Evolutionary conservation across 2,797 vertebrate species (phyloP), one percentile per base, ranked within the genome.

Genomic region (Tachyglossus aculeatus): DNA sequence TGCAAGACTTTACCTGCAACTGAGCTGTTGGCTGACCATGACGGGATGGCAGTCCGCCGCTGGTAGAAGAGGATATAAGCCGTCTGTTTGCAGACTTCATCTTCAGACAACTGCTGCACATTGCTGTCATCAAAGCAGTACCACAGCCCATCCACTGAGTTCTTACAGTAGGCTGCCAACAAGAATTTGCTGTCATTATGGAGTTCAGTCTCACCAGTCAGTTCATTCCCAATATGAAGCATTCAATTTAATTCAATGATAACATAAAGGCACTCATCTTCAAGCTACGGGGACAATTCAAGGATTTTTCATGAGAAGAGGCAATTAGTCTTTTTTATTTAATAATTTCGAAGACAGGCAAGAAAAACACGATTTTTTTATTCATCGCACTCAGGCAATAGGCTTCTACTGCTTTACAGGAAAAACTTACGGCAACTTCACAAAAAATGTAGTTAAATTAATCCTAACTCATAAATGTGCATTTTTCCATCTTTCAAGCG

Each of bases 81-180:
- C 0, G 90, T 95, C 89, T 96, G 97, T 67, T 97, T 97, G 89
- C 97, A 98, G 61, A 99, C 96, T 7, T 97, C 95, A 0, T 97
- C 97, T 6, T 99, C 98, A 1, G 95, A 78, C n/a, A 99, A 86
- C 0, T 93, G 92, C 74, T 97, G 95, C 53, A 99, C 98, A 1
- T 98, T 96, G 0, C 97, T 99, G 93, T 99, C 98, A 32, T 99
- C 98, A 1, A 99, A 99, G 94, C 97, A 98, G 90, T 99, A 99
- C 98, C 98, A 99, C 87, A 96, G 94, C 18, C 98, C 98, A 9
- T 99, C 98, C 12, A 99, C 90, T 0, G 98, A 99, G 90, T 99
- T 99, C 90, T 99, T 99, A 82, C 98, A 99, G 83, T 96, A 96
- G 0, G 98, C 98, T 99, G 88, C 18, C 43, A 71, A 66, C 80